Base-by-base conservation (phyloP, 1,140 invertebrate genomes). In the Laupala kohalensis region DNA sequence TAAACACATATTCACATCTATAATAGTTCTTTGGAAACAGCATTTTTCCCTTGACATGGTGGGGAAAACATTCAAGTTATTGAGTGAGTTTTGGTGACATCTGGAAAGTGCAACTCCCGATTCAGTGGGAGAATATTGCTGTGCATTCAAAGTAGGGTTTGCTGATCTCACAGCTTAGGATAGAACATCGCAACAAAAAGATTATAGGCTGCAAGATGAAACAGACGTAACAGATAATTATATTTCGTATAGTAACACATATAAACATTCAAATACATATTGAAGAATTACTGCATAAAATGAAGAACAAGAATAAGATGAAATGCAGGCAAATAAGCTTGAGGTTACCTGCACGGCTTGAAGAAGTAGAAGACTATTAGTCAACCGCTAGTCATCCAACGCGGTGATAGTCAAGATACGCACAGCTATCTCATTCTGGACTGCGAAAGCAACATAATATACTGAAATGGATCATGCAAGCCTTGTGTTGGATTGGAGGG, bases 311-410 rank as follows among this genome's bases (percentile, higher is more conserved):
- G 28, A 25, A 29, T n/a, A 67, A 66, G 64, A 67, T 30, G 67
- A 24, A 71, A 37, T 24, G 72, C 69, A 65, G 69, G 69, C 67
- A 24, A 53, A 70, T 69, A 73, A 69, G 72, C 67, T 6, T 69
- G 25, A 73, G 69, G 67, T 73, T 73, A 73, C 72, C 72, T 73
- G 72, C 67, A 69, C 66, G 53, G 71, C 71, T 67, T 67, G 71
- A 71, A 70, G 69, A 64, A 70, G 69, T 70, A 73, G 72, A 63
- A 73, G 72, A 37, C 69, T 66, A 28, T 73, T 73, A 62, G 67
- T 69, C 72, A 73, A 73, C 72, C 69, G 72, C 67, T 62, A 73
- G 72, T 73, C 72, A 73, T 73, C 72, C 72, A 73, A 66, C 28
- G 72, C 72, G 72, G 67, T 73, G 72, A 73, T 72, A 73, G 67